A percentile compares a stretch with the other conserved stretches of the same genome.
Evolutionary conservation across 2,797 vertebrate species (phyloP).

Genomic region (Macropodus opercularis): DNA sequence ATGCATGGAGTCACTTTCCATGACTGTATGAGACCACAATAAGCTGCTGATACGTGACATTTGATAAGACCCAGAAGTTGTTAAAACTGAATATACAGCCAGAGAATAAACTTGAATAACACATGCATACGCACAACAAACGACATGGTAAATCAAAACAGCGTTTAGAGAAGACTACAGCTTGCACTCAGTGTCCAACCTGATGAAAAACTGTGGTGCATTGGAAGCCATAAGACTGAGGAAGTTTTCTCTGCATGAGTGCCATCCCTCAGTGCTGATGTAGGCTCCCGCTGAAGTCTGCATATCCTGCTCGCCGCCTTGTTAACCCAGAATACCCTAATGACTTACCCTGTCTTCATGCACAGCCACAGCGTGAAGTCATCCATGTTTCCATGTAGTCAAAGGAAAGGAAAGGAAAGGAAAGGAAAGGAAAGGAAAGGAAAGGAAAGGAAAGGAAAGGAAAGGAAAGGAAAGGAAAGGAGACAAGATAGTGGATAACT

Average conservation of each 20-base stretch:
- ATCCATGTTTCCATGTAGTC: conserved; percentile 75
- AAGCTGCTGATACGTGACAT: neutral
- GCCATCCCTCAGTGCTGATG: conserved; percentile 70
- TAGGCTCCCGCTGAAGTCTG: conserved; percentile 73
- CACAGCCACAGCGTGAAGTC: conserved; percentile 73
- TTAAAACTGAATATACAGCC: conserved; percentile 14
- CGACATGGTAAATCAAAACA: conserved; percentile 25
- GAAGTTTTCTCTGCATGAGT: conserved; percentile 75
- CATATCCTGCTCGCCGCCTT: conserved; percentile 74
- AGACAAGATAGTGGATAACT: conserved; percentile 21
- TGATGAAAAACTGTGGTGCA: conserved; percentile 50
- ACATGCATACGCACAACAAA: conserved; percentile 14
- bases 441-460: conserved; percentile 20
- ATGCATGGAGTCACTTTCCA: neutral
- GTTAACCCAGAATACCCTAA: conserved; percentile 79
- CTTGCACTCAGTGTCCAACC: conserved; percentile 53
- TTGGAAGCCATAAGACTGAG: conserved; percentile 59
- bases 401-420: conserved; percentile 44
- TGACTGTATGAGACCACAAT: conserved; percentile 3
- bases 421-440: conserved; percentile 30
- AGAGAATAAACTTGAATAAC: conserved; percentile 11
- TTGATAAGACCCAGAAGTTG: neutral
- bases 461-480: conserved; percentile 33
- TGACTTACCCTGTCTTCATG: conserved; percentile 71
- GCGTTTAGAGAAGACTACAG: conserved; percentile 49